Evolutionary conservation across 2,113 vertebrate genomes (phyloP).

Genomic region (Physeter macrocephalus): DNA sequence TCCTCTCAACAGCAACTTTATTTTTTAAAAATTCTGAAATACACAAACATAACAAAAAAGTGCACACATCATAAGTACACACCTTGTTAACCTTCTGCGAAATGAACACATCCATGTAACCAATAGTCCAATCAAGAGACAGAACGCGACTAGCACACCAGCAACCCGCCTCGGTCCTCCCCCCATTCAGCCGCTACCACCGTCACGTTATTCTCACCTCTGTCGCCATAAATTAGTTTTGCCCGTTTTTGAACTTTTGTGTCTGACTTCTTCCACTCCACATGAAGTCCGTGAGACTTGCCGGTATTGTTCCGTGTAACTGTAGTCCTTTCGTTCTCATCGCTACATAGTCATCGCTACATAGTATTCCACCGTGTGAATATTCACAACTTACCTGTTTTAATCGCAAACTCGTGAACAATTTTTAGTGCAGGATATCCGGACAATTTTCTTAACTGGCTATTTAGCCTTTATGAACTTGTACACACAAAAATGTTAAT

Average conservation of each 20-base stretch:
- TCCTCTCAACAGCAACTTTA: not conserved
- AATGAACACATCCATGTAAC: not conserved
- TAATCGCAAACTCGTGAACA: not conserved
- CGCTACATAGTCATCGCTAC: not conserved
- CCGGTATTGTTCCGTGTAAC: not conserved
- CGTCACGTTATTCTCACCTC: rapidly evolving
- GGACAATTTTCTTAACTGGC: not conserved
- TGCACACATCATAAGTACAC: not conserved
- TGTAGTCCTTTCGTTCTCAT: not conserved
- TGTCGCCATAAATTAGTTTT: not conserved
- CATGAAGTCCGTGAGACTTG: too few relatives aligned
- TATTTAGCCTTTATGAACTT: not conserved
- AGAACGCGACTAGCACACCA: too few relatives aligned
- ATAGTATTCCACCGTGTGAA: not conserved
- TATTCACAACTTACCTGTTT: not conserved
- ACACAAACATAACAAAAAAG: not conserved
- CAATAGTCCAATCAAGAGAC: not conserved
- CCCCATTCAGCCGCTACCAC: rapidly evolving
- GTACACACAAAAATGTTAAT: not conserved
- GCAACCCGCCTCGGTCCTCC: rapidly evolving
- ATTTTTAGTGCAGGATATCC: not conserved
- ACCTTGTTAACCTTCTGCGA: not conserved
- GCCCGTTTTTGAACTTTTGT: not conserved
- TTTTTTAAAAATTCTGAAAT: not conserved
- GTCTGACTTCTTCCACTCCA: not conserved